Percentiles rank a stretch among this genome's conserved stretches.
Evolutionary conservation across 2,888 invertebrate genomes (phyloP).

Genomic region (Opisthograptis luteolata): DNA sequence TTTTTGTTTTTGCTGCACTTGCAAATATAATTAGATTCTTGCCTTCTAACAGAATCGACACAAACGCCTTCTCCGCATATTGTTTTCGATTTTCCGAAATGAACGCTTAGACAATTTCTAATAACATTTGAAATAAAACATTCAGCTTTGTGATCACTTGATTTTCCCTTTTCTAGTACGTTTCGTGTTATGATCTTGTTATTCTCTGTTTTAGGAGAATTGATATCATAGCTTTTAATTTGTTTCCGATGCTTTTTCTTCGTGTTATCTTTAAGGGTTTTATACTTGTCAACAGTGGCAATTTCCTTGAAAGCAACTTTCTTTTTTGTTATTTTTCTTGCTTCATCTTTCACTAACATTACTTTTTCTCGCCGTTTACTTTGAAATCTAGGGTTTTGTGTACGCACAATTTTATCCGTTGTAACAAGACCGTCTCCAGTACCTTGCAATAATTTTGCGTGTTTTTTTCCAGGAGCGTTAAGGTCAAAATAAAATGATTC

Average conservation of each 20-base stretch:
- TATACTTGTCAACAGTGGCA: background rate
- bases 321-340: background rate
- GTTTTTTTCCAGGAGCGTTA: background rate
- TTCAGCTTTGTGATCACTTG: too few species aligned
- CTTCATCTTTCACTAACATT: background rate
- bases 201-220: too few species aligned
- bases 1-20: slow-evolving; percentile 35
- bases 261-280: too few species aligned
- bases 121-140: too few species aligned
- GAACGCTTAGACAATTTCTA: too few species aligned
- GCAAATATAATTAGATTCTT: slow-evolving; percentile 39
- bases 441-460: background rate
- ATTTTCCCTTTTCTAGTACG: too few species aligned
- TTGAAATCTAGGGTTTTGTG: background rate
- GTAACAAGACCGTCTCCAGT: background rate
- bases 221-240: too few species aligned
- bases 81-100: too few species aligned
- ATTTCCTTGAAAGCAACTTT: background rate
- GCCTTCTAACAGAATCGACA: slow-evolving; percentile 22
- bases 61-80: too few species aligned
- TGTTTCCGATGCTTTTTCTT: too few species aligned
- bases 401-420: background rate
- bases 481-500: background rate
- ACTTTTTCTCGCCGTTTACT: background rate
- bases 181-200: too few species aligned